Evolutionary conservation across 1,140 invertebrate species (phyloP).

Genomic region (Calycopis cecrops): DNA sequence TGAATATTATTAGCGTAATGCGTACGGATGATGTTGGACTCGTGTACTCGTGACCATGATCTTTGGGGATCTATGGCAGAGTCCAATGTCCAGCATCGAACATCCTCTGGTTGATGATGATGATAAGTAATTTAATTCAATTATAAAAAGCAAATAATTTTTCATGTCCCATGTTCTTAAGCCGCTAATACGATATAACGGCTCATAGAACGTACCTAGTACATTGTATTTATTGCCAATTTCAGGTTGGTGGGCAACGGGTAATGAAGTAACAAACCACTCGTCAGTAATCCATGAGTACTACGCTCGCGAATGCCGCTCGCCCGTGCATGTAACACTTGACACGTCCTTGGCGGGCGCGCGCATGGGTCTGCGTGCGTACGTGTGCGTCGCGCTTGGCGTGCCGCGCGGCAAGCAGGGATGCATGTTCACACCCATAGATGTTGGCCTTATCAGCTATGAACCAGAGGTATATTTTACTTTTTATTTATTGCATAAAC

Average conservation of each 20-base stretch:
- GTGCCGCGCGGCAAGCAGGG: slow-evolving; percentile 94
- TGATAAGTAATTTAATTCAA: too few species aligned
- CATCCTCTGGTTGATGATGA: too few species aligned
- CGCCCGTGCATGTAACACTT: slow-evolving; percentile 95
- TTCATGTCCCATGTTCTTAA: too few species aligned
- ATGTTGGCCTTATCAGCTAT: slow-evolving; percentile 89
- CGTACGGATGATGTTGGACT: too few species aligned
- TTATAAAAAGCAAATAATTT: too few species aligned
- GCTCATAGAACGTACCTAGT: too few species aligned
- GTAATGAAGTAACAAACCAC: slow-evolving; percentile 96
- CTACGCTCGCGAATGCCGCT: slow-evolving; percentile 93
- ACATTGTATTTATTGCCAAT: not conserved
- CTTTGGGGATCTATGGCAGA: too few species aligned
- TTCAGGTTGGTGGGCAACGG: slow-evolving; percentile 97
- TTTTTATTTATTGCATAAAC: too few species aligned
- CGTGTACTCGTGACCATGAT: too few species aligned
- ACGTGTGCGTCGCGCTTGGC: slow-evolving; percentile 87
- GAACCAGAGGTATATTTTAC: slow-evolving; percentile 83
- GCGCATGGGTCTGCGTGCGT: slow-evolving; percentile 94
- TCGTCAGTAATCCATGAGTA: slow-evolving; percentile 98
- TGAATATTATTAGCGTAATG: too few species aligned
- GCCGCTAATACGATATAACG: too few species aligned
- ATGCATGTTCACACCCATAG: slow-evolving; percentile 96
- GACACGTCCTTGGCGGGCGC: slow-evolving; percentile 90
- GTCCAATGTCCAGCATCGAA: too few species aligned